Evolutionary conservation across 2,888 invertebrate species (phyloP).

Genomic region (Xestia sexstrigata): DNA sequence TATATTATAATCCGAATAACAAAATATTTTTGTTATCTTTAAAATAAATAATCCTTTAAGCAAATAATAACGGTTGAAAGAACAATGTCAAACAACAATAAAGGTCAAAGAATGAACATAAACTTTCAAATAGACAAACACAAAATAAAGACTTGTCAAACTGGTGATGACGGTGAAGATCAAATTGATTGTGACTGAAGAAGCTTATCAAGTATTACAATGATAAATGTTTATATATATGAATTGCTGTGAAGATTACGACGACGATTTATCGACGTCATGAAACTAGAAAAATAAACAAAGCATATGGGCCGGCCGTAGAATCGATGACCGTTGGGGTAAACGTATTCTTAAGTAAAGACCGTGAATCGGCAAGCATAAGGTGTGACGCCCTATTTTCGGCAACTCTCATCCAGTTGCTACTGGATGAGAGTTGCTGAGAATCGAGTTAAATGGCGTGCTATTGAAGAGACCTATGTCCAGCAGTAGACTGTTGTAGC

Average conservation of each 20-base stretch:
- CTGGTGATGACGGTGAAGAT: neutral
- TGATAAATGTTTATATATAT: too few species aligned
- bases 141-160: neutral
- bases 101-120: neutral
- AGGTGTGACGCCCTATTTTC: too few species aligned
- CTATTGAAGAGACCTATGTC: too few species aligned
- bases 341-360: too few species aligned
- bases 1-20: slow-evolving; percentile 14
- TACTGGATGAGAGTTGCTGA: too few species aligned
- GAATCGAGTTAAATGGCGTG: too few species aligned
- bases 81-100: neutral
- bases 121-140: neutral
- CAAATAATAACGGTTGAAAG: neutral
- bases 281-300: slow-evolving; percentile 30
- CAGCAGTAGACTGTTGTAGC: too few species aligned
- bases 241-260: slow-evolving; percentile 16
- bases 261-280: slow-evolving; percentile 29
- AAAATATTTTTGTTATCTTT: slow-evolving; percentile 8
- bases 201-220: too few species aligned
- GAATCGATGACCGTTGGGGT: too few species aligned
- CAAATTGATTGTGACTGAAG: neutral
- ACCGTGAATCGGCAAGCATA: too few species aligned
- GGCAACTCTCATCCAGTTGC: too few species aligned
- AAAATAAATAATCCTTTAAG: slow-evolving; percentile 10
- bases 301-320: neutral